A percentile compares a stretch with the other conserved stretches of the same genome.
These are phyloP conservation scores for Urocynchramus pylzowi DNA, from an alignment of 2,113 vertebrate species.

Conservation along the genomic window DNA sequence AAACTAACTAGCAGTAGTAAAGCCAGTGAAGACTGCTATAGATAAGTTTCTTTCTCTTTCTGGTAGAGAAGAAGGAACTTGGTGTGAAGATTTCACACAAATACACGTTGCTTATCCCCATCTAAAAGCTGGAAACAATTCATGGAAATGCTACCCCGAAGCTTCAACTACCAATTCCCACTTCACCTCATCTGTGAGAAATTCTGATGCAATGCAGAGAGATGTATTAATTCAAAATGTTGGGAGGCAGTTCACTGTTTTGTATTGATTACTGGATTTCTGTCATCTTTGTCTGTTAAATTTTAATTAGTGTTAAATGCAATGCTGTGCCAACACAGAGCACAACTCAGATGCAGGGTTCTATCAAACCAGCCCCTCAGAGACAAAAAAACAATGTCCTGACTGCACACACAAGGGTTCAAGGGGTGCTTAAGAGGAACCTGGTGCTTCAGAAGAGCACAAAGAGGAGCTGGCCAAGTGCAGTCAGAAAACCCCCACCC, in stretches of 20 bases:
- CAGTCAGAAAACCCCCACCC: neutral
- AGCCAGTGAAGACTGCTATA: neutral
- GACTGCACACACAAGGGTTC: neutral
- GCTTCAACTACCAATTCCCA: neutral
- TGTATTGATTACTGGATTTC: neutral
- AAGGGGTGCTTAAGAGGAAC: neutral
- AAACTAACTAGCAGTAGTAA: neutral
- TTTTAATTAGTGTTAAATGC: neutral
- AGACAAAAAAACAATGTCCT: neutral
- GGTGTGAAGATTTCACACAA: neutral
- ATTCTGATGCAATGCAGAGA: neutral
- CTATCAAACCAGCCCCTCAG: neutral
- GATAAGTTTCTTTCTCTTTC: neutral
- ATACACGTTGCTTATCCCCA: neutral
- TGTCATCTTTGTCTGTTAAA: neutral
- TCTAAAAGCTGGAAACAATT: neutral
- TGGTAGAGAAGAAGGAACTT: neutral
- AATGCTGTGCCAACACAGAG: neutral
- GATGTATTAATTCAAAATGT: neutral
- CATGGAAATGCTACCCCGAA: neutral
- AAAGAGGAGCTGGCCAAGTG: fast-evolving
- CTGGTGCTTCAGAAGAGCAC: neutral
- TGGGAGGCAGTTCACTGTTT: fast-evolving
- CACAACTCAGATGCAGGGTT: too few relatives aligned
- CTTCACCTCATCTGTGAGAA: neutral